phyloP scores from a whole-genome alignment of 2,888 invertebrate species.

The Proisotoma minuta region DNA sequence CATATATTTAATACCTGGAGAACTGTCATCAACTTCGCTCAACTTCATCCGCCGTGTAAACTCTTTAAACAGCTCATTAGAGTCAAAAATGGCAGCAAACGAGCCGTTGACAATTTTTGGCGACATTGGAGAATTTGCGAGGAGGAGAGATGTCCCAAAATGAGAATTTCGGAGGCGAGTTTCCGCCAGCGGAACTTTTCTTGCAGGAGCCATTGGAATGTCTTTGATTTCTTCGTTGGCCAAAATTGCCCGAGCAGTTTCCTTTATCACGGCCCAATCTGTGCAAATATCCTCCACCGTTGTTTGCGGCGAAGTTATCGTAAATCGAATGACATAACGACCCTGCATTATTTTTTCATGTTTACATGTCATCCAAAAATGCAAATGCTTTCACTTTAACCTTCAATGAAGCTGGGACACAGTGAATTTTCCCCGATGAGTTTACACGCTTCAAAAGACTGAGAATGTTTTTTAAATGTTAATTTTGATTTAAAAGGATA shows the following conservation, averaged over 20 bases:
- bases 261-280: constrained; percentile 64
- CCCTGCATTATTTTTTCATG: constrained; percentile 31
- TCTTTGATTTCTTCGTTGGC: constrained; percentile 58
- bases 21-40: constrained; percentile 68
- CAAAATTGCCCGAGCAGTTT: constrained; percentile 66
- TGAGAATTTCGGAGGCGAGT: constrained; percentile 77
- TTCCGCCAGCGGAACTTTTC: constrained; percentile 57
- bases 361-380: neutral
- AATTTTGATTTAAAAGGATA: neutral
- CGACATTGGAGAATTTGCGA: constrained; percentile 93
- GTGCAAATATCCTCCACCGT: constrained; percentile 58
- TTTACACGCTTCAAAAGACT: constrained; percentile 73
- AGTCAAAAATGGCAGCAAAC: constrained; percentile 85
- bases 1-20: constrained; percentile 60
- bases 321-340: constrained; percentile 61
- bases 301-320: constrained; percentile 82
- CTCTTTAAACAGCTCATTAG: constrained; percentile 64
- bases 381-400: constrained; percentile 49
- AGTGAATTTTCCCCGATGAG: constrained; percentile 80
- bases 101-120: constrained; percentile 92
- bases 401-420: constrained; percentile 89
- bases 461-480: constrained; percentile 52
- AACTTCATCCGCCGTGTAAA: constrained; percentile 68
- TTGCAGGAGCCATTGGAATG: constrained; percentile 49
- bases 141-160: constrained; percentile 85